Percentiles rank a stretch among this genome's conserved stretches.
These are phyloP conservation scores for Sula dactylatra DNA, from an alignment of 2,113 vertebrate genomes.

Conservation along the genomic window DNA sequence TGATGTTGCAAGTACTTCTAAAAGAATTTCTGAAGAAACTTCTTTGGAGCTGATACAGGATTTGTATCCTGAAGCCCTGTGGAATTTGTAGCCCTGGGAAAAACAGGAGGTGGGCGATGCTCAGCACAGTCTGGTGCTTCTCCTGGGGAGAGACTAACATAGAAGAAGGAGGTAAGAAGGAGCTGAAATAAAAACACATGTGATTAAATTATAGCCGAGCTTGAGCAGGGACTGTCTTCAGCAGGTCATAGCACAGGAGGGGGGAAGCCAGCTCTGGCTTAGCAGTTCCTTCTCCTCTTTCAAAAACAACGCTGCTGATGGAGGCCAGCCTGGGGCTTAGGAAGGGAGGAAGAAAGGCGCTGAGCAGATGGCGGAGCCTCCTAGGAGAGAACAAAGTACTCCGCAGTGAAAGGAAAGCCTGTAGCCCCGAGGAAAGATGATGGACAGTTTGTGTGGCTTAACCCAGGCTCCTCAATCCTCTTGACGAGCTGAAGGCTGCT, in stretches of 20 bases:
- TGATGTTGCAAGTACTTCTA: neutral
- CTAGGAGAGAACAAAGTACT: neutral
- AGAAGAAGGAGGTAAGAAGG: neutral
- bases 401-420: neutral
- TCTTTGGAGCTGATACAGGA: neutral
- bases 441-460: neutral
- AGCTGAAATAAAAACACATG: neutral
- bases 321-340: neutral
- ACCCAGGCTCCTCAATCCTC: neutral
- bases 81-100: neutral
- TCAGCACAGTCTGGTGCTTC: neutral
- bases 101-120: neutral
- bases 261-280: slow-evolving; percentile 12
- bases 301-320: neutral
- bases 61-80: neutral
- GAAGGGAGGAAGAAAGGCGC: neutral
- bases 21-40: neutral
- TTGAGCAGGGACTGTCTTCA: neutral
- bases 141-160: neutral
- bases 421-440: neutral
- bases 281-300: slow-evolving; percentile 36
- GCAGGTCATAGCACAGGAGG: neutral
- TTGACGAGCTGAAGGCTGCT: neutral
- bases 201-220: neutral
- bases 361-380: neutral